Percentiles rank a stretch among this genome's conserved stretches.
phyloP scores from a whole-genome alignment of 2,797 vertebrate species.

The Lithobates pipiens region DNA sequence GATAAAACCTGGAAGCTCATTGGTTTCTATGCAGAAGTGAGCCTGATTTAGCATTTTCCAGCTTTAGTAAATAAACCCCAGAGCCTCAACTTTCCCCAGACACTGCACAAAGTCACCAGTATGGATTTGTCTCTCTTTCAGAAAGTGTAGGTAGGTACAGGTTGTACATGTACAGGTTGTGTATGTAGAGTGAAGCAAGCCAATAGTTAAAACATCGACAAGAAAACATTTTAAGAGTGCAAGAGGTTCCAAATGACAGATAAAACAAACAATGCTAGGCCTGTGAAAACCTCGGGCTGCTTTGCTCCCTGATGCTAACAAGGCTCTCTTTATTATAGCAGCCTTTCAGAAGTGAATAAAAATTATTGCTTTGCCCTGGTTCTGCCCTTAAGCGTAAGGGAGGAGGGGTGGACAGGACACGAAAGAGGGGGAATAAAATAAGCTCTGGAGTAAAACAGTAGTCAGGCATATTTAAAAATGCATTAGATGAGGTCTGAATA shows the following conservation, averaged over 20 bases:
- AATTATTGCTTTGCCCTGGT: constrained; percentile 82
- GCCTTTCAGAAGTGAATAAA: constrained; percentile 83
- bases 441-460: constrained; percentile 66
- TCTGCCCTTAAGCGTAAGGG: constrained; percentile 79
- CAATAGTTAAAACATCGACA: constrained; percentile 82
- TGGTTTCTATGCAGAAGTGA: too few species aligned
- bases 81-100: too few species aligned
- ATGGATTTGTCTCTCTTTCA: too few species aligned
- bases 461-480: constrained; percentile 60
- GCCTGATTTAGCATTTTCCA: too few species aligned
- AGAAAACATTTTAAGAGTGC: constrained; percentile 86
- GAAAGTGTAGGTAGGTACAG: neutral
- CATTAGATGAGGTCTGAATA: constrained; percentile 19
- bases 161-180: constrained; percentile 40
- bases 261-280: constrained; percentile 85
- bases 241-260: constrained; percentile 86
- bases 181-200: constrained; percentile 65
- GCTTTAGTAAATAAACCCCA: too few species aligned
- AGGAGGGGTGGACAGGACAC: constrained; percentile 71
- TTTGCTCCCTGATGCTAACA: constrained; percentile 81
- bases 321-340: constrained; percentile 85
- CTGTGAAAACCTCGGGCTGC: constrained; percentile 84
- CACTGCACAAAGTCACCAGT: too few species aligned
- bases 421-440: constrained; percentile 66
- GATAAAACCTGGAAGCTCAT: too few species aligned